These are phyloP conservation scores for Galerucella calmariensis DNA, from an alignment of 2,888 invertebrate species.

Conservation along the genomic window DNA sequence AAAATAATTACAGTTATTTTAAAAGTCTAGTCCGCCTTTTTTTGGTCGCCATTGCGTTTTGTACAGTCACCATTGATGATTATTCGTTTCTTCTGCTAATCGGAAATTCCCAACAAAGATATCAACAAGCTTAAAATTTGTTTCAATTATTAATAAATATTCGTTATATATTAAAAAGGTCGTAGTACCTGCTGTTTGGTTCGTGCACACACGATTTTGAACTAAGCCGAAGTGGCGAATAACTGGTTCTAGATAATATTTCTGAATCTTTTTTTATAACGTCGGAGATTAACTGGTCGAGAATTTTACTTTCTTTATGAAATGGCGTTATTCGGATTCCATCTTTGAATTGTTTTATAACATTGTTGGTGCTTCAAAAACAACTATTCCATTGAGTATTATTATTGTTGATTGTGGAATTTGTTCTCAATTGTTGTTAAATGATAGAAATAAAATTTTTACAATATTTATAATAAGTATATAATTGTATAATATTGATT, in stretches of 20 bases:
- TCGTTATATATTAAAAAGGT: neutral
- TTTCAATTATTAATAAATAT: conserved; percentile 11
- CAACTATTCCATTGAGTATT: neutral
- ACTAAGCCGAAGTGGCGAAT: conserved; percentile 4
- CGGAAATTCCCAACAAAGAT: conserved; percentile 16
- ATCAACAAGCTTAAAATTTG: neutral
- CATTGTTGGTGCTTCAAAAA: neutral
- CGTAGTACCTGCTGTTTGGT: conserved; percentile 5
- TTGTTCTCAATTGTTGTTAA: no score
- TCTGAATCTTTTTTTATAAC: conserved; percentile 3
- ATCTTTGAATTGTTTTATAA: conserved; percentile 3
- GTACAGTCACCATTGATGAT: conserved; percentile 14
- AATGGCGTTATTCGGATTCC: neutral
- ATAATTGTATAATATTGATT: no score
- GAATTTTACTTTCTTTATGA: conserved; percentile 12
- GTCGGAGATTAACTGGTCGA: conserved; percentile 1
- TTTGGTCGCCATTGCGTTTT: conserved; percentile 31
- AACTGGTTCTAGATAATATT: conserved; percentile 9
- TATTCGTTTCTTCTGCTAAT: conserved; percentile 13
- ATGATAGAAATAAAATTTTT: no score
- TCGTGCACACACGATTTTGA: conserved; percentile 5
- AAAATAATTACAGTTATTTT: conserved; percentile 18
- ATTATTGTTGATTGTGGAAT: no score
- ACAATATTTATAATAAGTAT: no score
- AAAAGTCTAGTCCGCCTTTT: conserved; percentile 20